Evolutionary conservation across 1,140 invertebrate genomes (phyloP).

Genomic region (Cyrtorhinus lividipennis): DNA sequence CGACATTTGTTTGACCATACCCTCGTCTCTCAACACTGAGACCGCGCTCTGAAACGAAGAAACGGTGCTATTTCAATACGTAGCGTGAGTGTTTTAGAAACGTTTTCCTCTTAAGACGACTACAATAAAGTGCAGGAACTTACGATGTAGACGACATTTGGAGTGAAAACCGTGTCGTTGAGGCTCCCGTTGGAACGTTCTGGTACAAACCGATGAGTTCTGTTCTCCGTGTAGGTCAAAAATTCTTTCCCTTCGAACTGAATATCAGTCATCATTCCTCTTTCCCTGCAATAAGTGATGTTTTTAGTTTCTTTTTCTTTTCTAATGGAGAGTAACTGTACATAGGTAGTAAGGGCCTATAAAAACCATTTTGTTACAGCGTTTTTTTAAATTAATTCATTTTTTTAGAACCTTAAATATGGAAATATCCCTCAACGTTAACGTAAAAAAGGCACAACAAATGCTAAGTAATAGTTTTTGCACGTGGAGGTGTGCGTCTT

Average conservation of each 20-base stretch:
- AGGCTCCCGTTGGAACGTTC: conserved; percentile 53
- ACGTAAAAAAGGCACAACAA: too few species aligned
- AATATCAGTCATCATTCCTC: conserved; percentile 46
- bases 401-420: too few species aligned
- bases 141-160: conserved; percentile 69
- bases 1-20: not conserved
- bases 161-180: conserved; percentile 44
- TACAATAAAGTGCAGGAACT: conserved; percentile 24
- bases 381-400: too few species aligned
- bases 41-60: not conserved
- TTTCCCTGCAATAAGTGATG: conserved; percentile 45
- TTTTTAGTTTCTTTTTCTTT: too few species aligned
- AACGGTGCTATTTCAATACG: not conserved
- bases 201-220: conserved; percentile 44
- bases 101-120: not conserved
- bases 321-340: too few species aligned
- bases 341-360: too few species aligned
- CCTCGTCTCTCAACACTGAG: not conserved
- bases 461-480: too few species aligned
- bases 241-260: conserved; percentile 61
- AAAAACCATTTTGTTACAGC: too few species aligned
- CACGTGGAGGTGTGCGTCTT: too few species aligned
- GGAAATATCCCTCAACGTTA: too few species aligned
- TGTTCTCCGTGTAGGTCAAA: conserved; percentile 53
- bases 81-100: not conserved